Base-by-base conservation (phyloP, 2,888 invertebrate species). In the Patella caerulea region DNA sequence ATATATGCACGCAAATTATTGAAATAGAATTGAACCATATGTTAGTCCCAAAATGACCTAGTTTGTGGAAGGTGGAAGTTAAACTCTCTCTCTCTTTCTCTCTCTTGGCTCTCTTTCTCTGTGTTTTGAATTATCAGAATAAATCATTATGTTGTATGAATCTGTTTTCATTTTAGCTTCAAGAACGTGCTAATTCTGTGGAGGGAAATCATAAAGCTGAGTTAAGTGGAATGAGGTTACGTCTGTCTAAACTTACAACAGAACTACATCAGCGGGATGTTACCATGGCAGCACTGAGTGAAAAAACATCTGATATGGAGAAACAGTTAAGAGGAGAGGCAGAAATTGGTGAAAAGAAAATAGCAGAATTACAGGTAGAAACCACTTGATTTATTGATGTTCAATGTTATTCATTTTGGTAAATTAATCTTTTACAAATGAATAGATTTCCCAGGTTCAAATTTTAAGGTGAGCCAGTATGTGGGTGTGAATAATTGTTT, bases 281-380 rank as follows among this genome's bases (percentile, higher is more conserved):
- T 45, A 78, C 82, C 55, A 76, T 86, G 70, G 80, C 82, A 19
- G 78, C 78, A 0, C 77, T 88, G 34, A 84, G 80, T 70, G 86
- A 88, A 76, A 83, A 85, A 77, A 79, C 84, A 3, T 76, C 81
- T 3, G 65, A 77, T 19, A 74, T 86, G 77, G 88, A 88, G 77
- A 78, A 82, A 59, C 86, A 85, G 76, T 69, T 87, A 24, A 77
- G 81, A n/a, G 81, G 85, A 17, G 83, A 86, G 69, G 75, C 74
- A 45, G 86, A 86, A 55, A 80, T 79, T 17, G 71, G 85, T 72
- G 85, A 86, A 54, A 85, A 84, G 71, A 86, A 81, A 78, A 76
- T 81, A 12, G 84, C 87, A n/a, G 89, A 88, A 73, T 75, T 87
- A 14, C 86, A 88, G 86, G 89, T 89, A 52, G 77, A 53, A 45